phyloP scores from a whole-genome alignment of 2,797 vertebrate species.

The Coranthus polyacanthus region DNA sequence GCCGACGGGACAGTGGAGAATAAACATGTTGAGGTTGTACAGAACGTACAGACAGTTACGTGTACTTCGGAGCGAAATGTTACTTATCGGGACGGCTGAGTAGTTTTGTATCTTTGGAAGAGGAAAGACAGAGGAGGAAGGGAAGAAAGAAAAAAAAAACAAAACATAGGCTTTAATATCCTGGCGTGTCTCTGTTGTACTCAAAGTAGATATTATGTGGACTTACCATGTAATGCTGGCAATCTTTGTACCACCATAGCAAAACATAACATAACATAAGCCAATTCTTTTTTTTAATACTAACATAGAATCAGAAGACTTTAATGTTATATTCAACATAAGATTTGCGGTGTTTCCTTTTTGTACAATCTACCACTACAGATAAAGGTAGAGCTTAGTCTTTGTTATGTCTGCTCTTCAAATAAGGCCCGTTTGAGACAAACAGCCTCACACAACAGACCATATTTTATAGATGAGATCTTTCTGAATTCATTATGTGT shows the following conservation, averaged over 20 bases:
- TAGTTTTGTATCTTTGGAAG: not conserved
- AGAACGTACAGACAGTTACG: conserved; percentile 20
- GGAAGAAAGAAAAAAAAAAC: no score
- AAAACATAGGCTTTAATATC: no score
- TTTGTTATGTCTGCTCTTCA: not conserved
- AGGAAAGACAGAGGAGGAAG: not conserved
- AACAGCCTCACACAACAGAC: not conserved
- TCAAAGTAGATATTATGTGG: no score
- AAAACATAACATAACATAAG: no score
- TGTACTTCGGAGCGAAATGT: not conserved
- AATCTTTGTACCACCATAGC: no score
- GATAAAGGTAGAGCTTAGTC: no score
- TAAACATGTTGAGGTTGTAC: conserved; percentile 56
- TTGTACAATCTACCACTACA: not conserved
- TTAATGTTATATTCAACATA: no score
- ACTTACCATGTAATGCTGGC: no score
- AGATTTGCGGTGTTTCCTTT: no score
- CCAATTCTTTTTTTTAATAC: no score
- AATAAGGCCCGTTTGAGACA: not conserved
- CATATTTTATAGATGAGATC: conserved; percentile 38
- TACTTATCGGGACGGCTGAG: not conserved
- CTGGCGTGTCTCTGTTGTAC: no score
- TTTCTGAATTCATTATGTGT: conserved; percentile 36
- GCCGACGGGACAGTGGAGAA: conserved; percentile 68
- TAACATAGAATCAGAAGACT: no score